Percentiles rank a stretch among this genome's conserved stretches.
Evolutionary conservation across 1,140 invertebrate species (phyloP).

Genomic region (Magallana ariakensis): DNA sequence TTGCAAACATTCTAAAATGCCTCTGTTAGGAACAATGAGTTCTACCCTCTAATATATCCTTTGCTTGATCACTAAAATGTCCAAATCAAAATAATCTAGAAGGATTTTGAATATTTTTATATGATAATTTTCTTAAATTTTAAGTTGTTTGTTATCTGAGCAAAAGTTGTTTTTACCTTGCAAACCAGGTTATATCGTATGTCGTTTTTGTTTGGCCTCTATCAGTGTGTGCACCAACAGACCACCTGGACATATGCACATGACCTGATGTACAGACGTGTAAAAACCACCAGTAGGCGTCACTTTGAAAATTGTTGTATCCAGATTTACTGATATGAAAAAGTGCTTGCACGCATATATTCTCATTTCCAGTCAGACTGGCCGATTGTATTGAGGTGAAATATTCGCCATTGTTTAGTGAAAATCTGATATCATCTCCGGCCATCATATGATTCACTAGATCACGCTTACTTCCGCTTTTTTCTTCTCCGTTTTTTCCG

Average conservation of each 20-base stretch:
- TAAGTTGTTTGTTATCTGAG: no score
- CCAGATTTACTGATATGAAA: conserved; percentile 47
- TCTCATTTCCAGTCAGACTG: not conserved
- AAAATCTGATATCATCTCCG: no score
- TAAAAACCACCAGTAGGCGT: conserved; percentile 46
- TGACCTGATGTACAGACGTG: conserved; percentile 38
- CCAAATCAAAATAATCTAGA: no score
- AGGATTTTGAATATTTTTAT: no score
- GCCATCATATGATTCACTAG: no score
- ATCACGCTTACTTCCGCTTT: no score
- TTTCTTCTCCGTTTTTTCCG: no score
- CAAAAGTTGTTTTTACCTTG: conserved; percentile 23
- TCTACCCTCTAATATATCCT: no score
- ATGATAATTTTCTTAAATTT: no score
- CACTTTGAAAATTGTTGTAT: conserved; percentile 21
- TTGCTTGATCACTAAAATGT: no score
- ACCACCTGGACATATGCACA: conserved; percentile 44
- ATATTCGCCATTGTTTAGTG: not conserved
- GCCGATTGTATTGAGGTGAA: not conserved
- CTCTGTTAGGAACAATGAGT: no score
- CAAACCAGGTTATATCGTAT: conserved; percentile 34
- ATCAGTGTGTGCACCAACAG: conserved; percentile 42
- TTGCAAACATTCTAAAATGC: no score
- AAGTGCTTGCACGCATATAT: conserved; percentile 37
- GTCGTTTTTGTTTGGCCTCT: conserved; percentile 17